Percentiles rank a stretch among this genome's conserved stretches.
Conservation (phyloP, 2,113 vertebrate genomes). For the Ceratotherium simum region DNA sequence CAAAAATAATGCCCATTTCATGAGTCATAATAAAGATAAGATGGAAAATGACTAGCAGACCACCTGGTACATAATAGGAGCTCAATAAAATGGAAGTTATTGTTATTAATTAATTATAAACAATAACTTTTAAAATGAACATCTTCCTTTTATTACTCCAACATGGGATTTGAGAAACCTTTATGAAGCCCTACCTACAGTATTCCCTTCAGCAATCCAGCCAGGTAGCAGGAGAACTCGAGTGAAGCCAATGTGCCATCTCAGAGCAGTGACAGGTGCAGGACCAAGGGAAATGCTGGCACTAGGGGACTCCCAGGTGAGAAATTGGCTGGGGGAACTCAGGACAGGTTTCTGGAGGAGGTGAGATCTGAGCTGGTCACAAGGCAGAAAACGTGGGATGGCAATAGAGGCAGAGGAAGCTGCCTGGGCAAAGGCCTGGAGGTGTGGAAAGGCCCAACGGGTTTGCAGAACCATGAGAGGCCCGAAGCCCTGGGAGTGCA, state of each 20-base stretch:
- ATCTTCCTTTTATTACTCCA: background rate
- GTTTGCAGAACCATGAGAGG: accelerated
- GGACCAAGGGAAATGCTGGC: background rate
- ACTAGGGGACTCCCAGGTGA: too few species aligned
- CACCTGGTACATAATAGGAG: background rate
- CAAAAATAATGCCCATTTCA: background rate
- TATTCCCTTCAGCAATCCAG: background rate
- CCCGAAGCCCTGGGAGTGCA: background rate
- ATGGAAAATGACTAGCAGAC: background rate
- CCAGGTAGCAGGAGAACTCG: background rate
- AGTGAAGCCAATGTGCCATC: accelerated
- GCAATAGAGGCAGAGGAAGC: background rate
- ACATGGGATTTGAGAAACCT: background rate
- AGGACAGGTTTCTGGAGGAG: background rate
- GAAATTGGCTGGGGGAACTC: background rate
- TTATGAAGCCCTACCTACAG: background rate
- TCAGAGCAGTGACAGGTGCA: too few species aligned
- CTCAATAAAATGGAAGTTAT: background rate
- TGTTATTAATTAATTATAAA: background rate
- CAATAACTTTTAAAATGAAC: background rate
- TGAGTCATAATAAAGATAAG: background rate
- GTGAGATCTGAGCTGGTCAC: background rate
- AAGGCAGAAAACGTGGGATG: background rate
- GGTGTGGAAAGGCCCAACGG: background rate
- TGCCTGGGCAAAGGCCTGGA: accelerated